A percentile compares a stretch with the other conserved stretches of the same genome.
Conservation (phyloP, 2,797 vertebrate species). For the Hyperoplus lanceolatus region DNA sequence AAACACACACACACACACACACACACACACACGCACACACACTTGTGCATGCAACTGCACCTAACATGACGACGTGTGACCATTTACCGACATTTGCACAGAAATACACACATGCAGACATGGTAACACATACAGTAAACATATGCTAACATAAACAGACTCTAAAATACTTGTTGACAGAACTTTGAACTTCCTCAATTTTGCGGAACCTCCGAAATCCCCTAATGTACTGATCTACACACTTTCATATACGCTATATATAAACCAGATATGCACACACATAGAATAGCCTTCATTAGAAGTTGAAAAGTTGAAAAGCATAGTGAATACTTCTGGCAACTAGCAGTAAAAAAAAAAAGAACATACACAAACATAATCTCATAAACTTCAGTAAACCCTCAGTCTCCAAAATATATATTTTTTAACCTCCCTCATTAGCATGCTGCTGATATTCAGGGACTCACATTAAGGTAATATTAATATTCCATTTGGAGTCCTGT, state of each 20-base stretch:
- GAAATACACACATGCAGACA: constrained; percentile 44
- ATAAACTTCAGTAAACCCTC: constrained; percentile 58
- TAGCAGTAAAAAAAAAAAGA: constrained; percentile 38
- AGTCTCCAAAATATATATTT: constrained; percentile 56
- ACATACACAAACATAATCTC: constrained; percentile 38
- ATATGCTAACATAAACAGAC: constrained; percentile 40
- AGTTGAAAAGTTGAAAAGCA: constrained; percentile 15
- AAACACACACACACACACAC: constrained; percentile 60
- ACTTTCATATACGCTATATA: constrained; percentile 6
- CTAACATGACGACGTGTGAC: constrained; percentile 25
- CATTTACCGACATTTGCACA: constrained; percentile 36
- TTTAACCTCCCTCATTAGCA: constrained; percentile 71
- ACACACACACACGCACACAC: constrained; percentile 24
- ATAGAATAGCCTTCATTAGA: constrained; percentile 50
- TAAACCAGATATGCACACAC: constrained; percentile 16
- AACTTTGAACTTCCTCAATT: constrained; percentile 51
- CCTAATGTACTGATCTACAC: not conserved
- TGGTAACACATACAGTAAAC: constrained; percentile 40
- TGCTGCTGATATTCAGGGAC: constrained; percentile 72
- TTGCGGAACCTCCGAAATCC: constrained; percentile 36
- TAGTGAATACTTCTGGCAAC: constrained; percentile 33
- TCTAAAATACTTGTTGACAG: constrained; percentile 40
- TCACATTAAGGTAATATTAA: constrained; percentile 84
- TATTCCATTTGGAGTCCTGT: constrained; percentile 81
- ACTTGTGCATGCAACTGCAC: not conserved